Percentiles rank a stretch among this genome's conserved stretches.
Conservation (phyloP, 2,888 invertebrate genomes). For the Himalopsyche kuldschensis region DNA sequence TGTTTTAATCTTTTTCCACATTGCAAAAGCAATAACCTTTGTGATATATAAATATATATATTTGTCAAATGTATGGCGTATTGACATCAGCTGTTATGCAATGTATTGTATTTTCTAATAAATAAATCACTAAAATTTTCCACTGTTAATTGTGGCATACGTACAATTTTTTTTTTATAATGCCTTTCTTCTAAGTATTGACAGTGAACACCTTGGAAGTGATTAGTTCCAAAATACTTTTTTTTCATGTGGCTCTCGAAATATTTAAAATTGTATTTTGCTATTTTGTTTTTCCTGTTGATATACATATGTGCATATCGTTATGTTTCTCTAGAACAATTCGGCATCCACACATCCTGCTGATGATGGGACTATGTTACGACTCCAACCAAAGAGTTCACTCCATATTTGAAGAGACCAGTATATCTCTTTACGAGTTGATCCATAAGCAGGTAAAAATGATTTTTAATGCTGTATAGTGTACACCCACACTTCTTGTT, state of each 20-base stretch:
- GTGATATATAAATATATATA: too few relatives aligned
- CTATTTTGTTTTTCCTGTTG: neutral
- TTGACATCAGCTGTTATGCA: too few relatives aligned
- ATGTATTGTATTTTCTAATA: too few relatives aligned
- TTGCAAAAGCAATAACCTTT: too few relatives aligned
- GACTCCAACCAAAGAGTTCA: slow-evolving; percentile 51
- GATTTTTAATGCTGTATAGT: neutral
- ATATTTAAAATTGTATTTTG: neutral
- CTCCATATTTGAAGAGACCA: slow-evolving; percentile 55
- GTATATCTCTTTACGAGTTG: slow-evolving; percentile 51
- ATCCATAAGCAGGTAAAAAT: slow-evolving; percentile 52
- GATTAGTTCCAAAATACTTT: neutral
- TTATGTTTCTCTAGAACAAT: slow-evolving; percentile 49
- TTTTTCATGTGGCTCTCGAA: neutral
- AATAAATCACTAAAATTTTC: too few relatives aligned
- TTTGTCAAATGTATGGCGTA: too few relatives aligned
- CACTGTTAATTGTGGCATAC: too few relatives aligned
- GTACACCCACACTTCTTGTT: too few relatives aligned
- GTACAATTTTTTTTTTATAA: too few relatives aligned
- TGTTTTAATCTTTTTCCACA: too few relatives aligned
- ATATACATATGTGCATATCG: neutral
- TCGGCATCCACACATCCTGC: slow-evolving; percentile 57
- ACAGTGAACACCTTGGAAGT: too few relatives aligned
- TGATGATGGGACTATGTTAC: slow-evolving; percentile 57
- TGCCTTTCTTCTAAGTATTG: too few relatives aligned